Evolutionary conservation across 1,140 invertebrate genomes (phyloP).

Genomic region (Polypedilum pembai): DNA sequence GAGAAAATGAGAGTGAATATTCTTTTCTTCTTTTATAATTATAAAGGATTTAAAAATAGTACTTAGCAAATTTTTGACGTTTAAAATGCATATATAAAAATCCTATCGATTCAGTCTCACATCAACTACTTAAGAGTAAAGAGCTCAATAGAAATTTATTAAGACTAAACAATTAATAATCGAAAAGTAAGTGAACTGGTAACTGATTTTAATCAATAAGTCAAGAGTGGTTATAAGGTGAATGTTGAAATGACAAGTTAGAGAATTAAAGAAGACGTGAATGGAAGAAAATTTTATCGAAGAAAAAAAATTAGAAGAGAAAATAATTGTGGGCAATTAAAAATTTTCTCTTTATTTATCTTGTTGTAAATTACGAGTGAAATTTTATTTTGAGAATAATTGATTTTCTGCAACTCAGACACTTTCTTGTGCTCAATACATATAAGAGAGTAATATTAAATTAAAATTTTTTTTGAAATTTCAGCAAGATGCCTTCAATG

Average conservation of each 20-base stretch:
- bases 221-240: background rate
- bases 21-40: conserved; percentile 10
- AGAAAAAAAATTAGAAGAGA: too few relatives aligned
- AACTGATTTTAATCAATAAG: background rate
- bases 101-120: conserved; percentile 5
- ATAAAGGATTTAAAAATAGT: conserved; percentile 25
- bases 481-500: conserved; percentile 24
- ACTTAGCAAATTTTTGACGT: conserved; percentile 25
- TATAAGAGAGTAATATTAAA: too few relatives aligned
- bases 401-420: too few relatives aligned
- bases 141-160: background rate
- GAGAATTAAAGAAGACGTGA: background rate
- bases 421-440: too few relatives aligned
- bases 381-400: too few relatives aligned
- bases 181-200: too few relatives aligned
- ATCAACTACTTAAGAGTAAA: background rate
- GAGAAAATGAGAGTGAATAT: conserved; percentile 12
- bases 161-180: background rate
- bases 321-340: too few relatives aligned
- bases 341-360: too few relatives aligned
- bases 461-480: background rate
- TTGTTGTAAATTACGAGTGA: too few relatives aligned
- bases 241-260: background rate
- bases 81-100: conserved; percentile 25
- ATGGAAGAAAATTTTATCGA: background rate